Conservation (phyloP, 2,797 vertebrate genomes). For the Hippoglossus hippoglossus region DNA sequence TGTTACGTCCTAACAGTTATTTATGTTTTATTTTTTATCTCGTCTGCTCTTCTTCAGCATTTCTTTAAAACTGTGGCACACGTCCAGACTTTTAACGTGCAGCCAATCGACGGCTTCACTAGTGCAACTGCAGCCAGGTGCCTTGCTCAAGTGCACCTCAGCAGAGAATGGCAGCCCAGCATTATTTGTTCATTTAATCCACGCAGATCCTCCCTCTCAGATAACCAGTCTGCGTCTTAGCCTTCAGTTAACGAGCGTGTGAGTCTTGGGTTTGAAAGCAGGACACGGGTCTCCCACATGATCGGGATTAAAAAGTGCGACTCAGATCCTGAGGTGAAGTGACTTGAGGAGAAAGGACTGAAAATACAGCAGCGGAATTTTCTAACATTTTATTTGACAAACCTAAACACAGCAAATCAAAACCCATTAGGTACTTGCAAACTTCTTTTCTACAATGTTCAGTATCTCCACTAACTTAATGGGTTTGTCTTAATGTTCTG, state of each 20-base stretch:
- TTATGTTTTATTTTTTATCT: slow-evolving; percentile 16
- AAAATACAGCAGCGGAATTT: not conserved
- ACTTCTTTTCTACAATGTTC: too few relatives aligned
- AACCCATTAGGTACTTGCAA: too few relatives aligned
- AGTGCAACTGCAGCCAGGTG: slow-evolving; percentile 23
- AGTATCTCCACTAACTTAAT: too few relatives aligned
- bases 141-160: slow-evolving; percentile 14
- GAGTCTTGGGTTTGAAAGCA: not conserved
- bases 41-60: slow-evolving; percentile 41
- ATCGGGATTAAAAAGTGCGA: not conserved
- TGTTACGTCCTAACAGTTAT: slow-evolving; percentile 29
- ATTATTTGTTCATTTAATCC: not conserved
- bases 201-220: not conserved
- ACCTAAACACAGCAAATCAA: not conserved
- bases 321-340: not conserved
- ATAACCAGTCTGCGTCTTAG: not conserved
- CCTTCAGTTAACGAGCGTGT: too few relatives aligned
- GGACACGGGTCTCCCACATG: not conserved
- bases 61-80: slow-evolving; percentile 21
- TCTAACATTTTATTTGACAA: not conserved
- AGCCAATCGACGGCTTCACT: slow-evolving; percentile 6
- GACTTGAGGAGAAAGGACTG: slow-evolving; percentile 1
- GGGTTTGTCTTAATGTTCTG: too few relatives aligned
- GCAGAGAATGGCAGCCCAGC: not conserved
- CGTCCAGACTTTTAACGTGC: slow-evolving; percentile 24